A percentile compares a stretch with the other conserved stretches of the same genome.
Conservation (phyloP, 2,888 invertebrate genomes). For the Phlogophora meticulosa region DNA sequence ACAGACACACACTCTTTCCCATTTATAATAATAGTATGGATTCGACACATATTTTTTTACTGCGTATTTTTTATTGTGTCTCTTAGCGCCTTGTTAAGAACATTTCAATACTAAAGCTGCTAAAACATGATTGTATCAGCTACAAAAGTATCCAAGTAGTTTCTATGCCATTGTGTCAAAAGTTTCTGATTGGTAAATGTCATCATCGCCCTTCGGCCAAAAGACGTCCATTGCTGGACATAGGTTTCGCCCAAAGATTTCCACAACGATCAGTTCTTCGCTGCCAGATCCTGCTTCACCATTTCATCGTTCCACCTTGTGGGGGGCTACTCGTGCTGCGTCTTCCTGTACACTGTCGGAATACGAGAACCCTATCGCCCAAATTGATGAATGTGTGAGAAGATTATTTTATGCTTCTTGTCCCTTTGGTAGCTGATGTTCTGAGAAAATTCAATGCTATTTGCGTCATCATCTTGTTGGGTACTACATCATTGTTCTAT, state of each 20-base stretch:
- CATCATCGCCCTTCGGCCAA: not conserved
- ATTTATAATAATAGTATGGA: too few relatives aligned
- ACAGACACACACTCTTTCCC: too few relatives aligned
- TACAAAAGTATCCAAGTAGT: not conserved
- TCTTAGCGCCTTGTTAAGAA: not conserved
- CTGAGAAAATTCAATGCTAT: constrained; percentile 30
- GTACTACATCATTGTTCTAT: constrained; percentile 40
- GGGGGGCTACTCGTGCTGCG: too few relatives aligned
- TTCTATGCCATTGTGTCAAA: not conserved
- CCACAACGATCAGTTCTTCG: too few relatives aligned
- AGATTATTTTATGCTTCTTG: constrained; percentile 22
- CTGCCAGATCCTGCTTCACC: too few relatives aligned
- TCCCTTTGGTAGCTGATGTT: constrained; percentile 21
- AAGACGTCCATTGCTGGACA: too few relatives aligned
- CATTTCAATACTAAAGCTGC: not conserved
- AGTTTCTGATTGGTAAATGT: not conserved
- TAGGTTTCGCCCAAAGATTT: too few relatives aligned
- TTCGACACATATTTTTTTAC: too few relatives aligned
- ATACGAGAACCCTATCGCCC: too few relatives aligned
- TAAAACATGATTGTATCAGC: not conserved
- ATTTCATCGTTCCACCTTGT: too few relatives aligned
- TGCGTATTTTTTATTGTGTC: too few relatives aligned
- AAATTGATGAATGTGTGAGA: constrained; percentile 2
- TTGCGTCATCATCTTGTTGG: constrained; percentile 35
- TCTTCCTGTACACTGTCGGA: too few relatives aligned